Evolutionary conservation across 1,140 invertebrate species (phyloP), one percentile per base, ranked within the genome.

Genomic region (Cherax quadricarinatus): DNA sequence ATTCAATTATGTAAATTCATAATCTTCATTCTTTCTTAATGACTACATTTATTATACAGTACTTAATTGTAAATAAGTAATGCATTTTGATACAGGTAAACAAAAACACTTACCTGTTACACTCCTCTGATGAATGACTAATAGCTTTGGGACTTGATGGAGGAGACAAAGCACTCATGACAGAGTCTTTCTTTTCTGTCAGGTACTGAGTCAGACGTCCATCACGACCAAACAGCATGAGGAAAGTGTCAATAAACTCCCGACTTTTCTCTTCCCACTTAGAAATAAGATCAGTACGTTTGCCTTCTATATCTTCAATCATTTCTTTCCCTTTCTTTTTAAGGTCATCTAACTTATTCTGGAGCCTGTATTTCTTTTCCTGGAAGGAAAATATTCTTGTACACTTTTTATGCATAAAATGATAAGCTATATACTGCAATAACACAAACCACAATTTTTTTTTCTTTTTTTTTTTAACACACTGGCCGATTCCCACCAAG

Each of bases 361-460:
- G 93, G 30, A 93, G 91, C 49, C 93, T 84, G 73, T 93, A 93
- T 62, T 92, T 90, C 84, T 93, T 93, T 86, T 95, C 95, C 96
- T 95, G 89, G 18, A 81, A 41, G 10, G 24, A 83, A 82, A 60
- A 57, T 57, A 57, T 57, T 57, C 12, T n/a, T n/a, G n/a, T n/a
- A n/a, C n/a, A 70, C 21, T 70, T 70, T 70, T 12, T 21, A 14
- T 14, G 21, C 12, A 41, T 21, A 80, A 80, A 14, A 10, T 14
- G 78, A 80, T 12, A 41, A 80, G 78, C 9, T 80, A 80, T 70
- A 14, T 70, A 70, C 12, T 14, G 21, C 21, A 21, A 70, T 70
- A 10, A 80, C 78, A 80, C 14, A 14, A 21, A 14, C 30, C 10
- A 21, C 30, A 80, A 41, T 80, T 80, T 10, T 18, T 10, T 24